phyloP scores from a whole-genome alignment of 2,888 invertebrate species.

The Didymodactylos carnosus region DNA sequence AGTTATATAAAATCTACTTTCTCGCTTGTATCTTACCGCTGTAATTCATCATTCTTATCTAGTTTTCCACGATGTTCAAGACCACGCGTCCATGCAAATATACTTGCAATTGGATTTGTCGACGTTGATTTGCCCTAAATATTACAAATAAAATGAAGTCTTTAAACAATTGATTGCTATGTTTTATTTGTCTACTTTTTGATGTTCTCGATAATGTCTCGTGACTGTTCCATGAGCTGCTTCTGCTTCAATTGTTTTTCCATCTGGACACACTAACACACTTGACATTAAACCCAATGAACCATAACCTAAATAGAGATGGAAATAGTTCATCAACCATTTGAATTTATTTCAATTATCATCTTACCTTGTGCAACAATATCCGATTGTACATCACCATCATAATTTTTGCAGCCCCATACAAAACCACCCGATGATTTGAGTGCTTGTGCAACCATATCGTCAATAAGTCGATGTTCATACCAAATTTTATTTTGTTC shows the following conservation, averaged over 20 bases:
- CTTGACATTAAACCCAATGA: conserved; percentile 56
- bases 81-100: conserved; percentile 93
- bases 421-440: conserved; percentile 68
- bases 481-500: conserved; percentile 72
- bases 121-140: conserved; percentile 73
- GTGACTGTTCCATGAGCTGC: conserved; percentile 44
- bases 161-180: neutral
- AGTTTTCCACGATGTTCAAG: conserved; percentile 77
- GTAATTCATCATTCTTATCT: conserved; percentile 57
- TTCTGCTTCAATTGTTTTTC: conserved; percentile 43
- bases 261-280: conserved; percentile 42
- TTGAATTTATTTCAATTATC: conserved; percentile 16
- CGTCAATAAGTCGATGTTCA: conserved; percentile 66
- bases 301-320: conserved; percentile 43
- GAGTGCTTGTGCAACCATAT: conserved; percentile 52
- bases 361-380: conserved; percentile 50
- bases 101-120: conserved; percentile 90
- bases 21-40: too few relatives aligned
- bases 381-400: conserved; percentile 74
- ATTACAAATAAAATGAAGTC: conserved; percentile 14
- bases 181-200: conserved; percentile 46
- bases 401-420: conserved; percentile 81
- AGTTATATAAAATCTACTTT: too few relatives aligned
- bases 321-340: too few relatives aligned
- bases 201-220: conserved; percentile 51